A percentile compares a stretch with the other conserved stretches of the same genome.
These are phyloP conservation scores for Glossosoma conforme DNA, from an alignment of 1,140 invertebrate species.

Conservation along the genomic window DNA sequence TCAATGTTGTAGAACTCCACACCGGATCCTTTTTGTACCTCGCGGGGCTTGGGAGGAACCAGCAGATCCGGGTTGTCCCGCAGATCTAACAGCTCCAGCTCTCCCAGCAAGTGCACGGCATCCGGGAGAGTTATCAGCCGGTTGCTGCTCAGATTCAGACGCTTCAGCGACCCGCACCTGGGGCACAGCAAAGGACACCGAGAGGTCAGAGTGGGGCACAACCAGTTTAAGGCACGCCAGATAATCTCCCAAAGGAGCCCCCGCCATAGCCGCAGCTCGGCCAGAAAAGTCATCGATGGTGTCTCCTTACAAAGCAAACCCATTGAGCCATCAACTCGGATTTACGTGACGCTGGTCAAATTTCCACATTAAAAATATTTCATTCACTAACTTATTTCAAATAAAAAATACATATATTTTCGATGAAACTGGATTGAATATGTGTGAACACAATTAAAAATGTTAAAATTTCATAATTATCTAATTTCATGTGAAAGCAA, in stretches of 20 bases:
- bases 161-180: constrained; percentile 94
- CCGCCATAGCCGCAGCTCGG: constrained; percentile 4
- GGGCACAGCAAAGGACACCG: constrained; percentile 28
- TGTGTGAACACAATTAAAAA: too few relatives aligned
- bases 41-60: constrained; percentile 94
- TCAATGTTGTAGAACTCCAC: constrained; percentile 98
- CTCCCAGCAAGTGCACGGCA: constrained; percentile 92
- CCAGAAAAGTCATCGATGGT: constrained; percentile 13
- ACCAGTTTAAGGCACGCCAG: constrained; percentile 3
- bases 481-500: too few relatives aligned
- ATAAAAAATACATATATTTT: too few relatives aligned
- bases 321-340: too few relatives aligned
- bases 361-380: too few relatives aligned
- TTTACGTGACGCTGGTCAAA: too few relatives aligned
- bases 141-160: constrained; percentile 91
- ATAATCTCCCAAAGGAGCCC: not conserved
- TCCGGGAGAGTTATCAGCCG: constrained; percentile 94
- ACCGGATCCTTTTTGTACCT: constrained; percentile 73
- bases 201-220: not conserved
- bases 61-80: constrained; percentile 92
- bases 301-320: too few relatives aligned
- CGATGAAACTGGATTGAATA: too few relatives aligned
- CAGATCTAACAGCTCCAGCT: constrained; percentile 84
- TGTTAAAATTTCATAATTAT: too few relatives aligned
- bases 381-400: too few relatives aligned